A percentile compares a stretch with the other conserved stretches of the same genome.
These are phyloP conservation scores for Tridacna crocea DNA, from an alignment of 2,888 invertebrate species.

Conservation along the genomic window DNA sequence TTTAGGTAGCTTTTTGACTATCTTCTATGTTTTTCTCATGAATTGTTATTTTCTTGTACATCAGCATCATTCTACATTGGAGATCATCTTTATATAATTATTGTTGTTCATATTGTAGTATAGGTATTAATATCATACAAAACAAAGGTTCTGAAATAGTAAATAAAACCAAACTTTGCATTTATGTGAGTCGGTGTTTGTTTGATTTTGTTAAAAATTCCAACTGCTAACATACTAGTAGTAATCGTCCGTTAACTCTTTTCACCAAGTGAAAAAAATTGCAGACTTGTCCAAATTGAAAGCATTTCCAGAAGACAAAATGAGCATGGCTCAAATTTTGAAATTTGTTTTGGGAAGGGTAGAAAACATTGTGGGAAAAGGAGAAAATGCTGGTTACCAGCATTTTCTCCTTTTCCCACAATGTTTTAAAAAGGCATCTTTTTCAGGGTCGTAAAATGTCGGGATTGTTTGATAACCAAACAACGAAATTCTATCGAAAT, in stretches of 20 bases:
- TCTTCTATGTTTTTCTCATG: background rate
- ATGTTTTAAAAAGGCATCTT: no score
- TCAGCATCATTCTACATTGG: background rate
- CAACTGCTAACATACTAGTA: no score
- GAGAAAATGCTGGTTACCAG: no score
- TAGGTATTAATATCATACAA: conserved; percentile 39
- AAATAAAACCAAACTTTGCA: conserved; percentile 55
- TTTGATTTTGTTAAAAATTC: background rate
- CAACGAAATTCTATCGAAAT: background rate
- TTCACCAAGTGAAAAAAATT: no score
- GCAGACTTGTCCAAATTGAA: no score
- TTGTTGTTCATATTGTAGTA: conserved; percentile 47
- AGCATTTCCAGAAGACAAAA: no score
- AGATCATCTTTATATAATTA: conserved; percentile 28
- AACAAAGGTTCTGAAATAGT: conserved; percentile 49
- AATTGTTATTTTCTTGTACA: conserved; percentile 27
- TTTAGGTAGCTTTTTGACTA: background rate
- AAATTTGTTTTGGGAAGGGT: no score
- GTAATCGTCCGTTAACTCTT: no score
- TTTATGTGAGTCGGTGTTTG: conserved; percentile 29
- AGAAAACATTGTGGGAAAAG: no score
- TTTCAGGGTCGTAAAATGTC: background rate
- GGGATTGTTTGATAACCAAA: background rate
- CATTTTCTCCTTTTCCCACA: no score
- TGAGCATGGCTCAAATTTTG: no score